These are phyloP conservation scores for Protomyctophum bolini DNA, from an alignment of 2,113 vertebrate species.

Conservation along the genomic window DNA sequence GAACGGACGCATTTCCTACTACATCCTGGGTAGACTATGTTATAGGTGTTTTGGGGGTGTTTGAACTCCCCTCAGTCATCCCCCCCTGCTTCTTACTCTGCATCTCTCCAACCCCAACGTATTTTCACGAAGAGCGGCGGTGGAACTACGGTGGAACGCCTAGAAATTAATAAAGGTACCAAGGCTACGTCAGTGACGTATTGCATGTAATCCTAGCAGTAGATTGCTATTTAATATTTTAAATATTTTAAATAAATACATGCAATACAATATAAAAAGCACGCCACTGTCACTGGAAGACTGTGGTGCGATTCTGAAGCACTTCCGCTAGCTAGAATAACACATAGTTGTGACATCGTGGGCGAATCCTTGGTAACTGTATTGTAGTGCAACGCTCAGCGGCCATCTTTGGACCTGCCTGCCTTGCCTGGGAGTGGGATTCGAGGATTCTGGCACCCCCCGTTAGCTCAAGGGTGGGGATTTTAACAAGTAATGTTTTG, in stretches of 20 bases:
- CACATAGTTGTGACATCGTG: too few relatives aligned
- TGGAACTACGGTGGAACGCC: constrained; percentile 58
- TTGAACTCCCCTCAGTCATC: constrained; percentile 65
- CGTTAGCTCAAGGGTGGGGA: constrained; percentile 77
- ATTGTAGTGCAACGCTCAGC: constrained; percentile 49
- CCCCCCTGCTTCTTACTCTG: too few relatives aligned
- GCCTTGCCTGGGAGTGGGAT: constrained; percentile 74
- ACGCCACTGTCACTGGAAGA: too few relatives aligned
- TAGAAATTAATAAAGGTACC: too few relatives aligned
- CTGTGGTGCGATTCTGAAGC: too few relatives aligned
- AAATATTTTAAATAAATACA: too few relatives aligned
- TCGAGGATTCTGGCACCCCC: constrained; percentile 66
- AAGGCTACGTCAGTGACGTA: too few relatives aligned
- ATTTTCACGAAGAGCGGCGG: constrained; percentile 76
- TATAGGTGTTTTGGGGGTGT: constrained; percentile 45
- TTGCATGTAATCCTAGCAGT: too few relatives aligned
- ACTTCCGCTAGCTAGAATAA: too few relatives aligned
- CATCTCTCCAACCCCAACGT: constrained; percentile 42
- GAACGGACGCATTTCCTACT: constrained; percentile 3
- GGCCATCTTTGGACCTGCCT: constrained; percentile 82
- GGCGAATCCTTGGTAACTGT: too few relatives aligned
- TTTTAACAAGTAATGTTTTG: constrained; percentile 51
- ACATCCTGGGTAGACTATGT: constrained; percentile 31
- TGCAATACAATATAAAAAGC: too few relatives aligned
- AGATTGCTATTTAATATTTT: too few relatives aligned